A percentile compares a stretch with the other conserved stretches of the same genome.
Evolutionary conservation across 2,113 vertebrate genomes (phyloP).

Genomic region (Bucco capensis): DNA sequence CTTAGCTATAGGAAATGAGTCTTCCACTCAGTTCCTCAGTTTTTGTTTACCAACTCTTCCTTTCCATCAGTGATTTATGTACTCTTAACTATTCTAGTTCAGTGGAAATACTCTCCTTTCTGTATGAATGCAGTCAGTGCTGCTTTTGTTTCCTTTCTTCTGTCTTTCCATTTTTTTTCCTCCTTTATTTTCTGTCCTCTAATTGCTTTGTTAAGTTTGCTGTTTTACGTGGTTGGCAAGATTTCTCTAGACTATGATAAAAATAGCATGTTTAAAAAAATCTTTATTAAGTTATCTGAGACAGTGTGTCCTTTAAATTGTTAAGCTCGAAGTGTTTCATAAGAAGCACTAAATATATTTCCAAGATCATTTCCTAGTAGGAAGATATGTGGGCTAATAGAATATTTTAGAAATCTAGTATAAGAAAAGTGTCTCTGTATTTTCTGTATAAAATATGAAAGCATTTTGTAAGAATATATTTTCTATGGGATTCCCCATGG

Average conservation of each 20-base stretch:
- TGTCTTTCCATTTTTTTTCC: background rate
- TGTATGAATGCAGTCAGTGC: background rate
- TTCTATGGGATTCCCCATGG: background rate
- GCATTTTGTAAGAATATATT: background rate
- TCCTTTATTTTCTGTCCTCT: background rate
- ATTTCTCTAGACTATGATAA: slow-evolving; percentile 14
- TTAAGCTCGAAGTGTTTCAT: background rate
- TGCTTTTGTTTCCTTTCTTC: background rate
- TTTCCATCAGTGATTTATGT: background rate
- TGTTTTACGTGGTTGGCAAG: slow-evolving; percentile 4
- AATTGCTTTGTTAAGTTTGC: background rate
- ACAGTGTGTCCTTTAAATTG: background rate
- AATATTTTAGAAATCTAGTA: background rate
- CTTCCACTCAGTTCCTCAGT: background rate
- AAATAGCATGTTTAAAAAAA: background rate
- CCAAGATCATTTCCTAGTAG: background rate
- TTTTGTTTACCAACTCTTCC: background rate
- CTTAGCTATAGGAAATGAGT: background rate
- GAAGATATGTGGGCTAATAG: background rate
- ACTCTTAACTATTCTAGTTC: background rate
- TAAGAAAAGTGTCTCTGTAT: background rate
- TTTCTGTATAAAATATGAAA: background rate
- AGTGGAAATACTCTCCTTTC: background rate
- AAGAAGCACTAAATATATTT: slow-evolving; percentile 14
- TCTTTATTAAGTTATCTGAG: slow-evolving; percentile 10